These are phyloP conservation scores for Tapirus terrestris DNA, from an alignment of 2,113 vertebrate genomes.

Conservation along the genomic window DNA sequence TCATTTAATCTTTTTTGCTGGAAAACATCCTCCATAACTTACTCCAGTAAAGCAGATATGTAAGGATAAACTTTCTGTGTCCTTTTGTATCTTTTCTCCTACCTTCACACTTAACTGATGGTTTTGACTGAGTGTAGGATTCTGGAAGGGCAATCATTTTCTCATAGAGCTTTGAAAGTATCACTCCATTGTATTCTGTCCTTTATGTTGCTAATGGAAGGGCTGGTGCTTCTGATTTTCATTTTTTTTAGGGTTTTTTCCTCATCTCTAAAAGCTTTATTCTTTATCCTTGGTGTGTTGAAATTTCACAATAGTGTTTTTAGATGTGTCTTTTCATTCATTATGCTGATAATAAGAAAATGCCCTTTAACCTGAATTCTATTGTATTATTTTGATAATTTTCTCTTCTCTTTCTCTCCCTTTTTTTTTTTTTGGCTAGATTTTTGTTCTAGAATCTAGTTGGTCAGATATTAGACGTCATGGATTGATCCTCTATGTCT, in stretches of 20 bases:
- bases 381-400: not conserved
- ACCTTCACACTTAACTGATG: not conserved
- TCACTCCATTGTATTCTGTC: not conserved
- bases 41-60: not conserved
- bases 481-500: not conserved
- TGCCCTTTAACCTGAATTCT: not conserved
- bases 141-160: not conserved
- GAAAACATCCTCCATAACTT: not conserved
- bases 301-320: not conserved
- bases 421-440: not conserved
- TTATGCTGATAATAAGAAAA: not conserved
- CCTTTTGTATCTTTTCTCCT: not conserved
- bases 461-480: not conserved
- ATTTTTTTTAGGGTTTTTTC: not conserved
- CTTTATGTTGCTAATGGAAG: not conserved
- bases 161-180: not conserved
- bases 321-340: not conserved
- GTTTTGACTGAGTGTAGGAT: not conserved
- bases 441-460: conserved; percentile 22
- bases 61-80: not conserved
- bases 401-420: not conserved
- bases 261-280: not conserved
- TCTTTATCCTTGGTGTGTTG: not conserved
- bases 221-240: not conserved
- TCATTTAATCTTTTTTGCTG: not conserved